Conservation (phyloP, 2,113 vertebrate genomes). For the Sylvilagus bachmani region DNA sequence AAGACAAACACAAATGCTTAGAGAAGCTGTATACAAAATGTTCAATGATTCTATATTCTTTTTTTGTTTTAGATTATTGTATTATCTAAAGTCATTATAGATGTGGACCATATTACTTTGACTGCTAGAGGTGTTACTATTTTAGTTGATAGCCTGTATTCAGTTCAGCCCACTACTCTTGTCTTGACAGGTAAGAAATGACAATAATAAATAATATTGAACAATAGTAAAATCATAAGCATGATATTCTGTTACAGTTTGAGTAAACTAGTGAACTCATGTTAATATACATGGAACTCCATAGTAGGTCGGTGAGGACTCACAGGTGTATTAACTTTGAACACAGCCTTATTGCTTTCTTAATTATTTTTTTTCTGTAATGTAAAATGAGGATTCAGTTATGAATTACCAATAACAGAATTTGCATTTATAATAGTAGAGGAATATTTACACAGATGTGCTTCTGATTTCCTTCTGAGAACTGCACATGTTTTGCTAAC, state of each 20-base stretch:
- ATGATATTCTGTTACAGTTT: background rate
- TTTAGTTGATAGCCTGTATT: conserved; percentile 86
- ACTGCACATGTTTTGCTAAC: background rate
- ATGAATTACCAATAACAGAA: conserved; percentile 1
- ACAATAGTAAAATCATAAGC: conserved; percentile 9
- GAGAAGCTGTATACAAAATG: background rate
- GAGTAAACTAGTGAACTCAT: background rate
- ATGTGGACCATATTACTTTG: conserved; percentile 87
- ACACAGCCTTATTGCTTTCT: background rate
- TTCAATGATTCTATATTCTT: conserved; percentile 19
- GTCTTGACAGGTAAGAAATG: conserved; percentile 85
- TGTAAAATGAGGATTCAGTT: conserved; percentile 43
- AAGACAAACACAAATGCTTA: background rate
- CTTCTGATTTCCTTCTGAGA: conserved; percentile 20
- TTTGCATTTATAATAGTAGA: background rate
- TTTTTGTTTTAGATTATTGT: conserved; percentile 87
- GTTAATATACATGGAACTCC: background rate
- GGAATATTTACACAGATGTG: background rate
- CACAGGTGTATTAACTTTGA: background rate
- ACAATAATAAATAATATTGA: background rate
- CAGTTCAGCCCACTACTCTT: conserved; percentile 81
- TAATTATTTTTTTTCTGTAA: conserved; percentile 19
- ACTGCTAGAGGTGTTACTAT: conserved; percentile 88
- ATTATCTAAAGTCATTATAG: conserved; percentile 88
- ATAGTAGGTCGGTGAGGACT: background rate